Conservation (phyloP, 2,113 vertebrate genomes). For the Terrapene triunguis region DNA sequence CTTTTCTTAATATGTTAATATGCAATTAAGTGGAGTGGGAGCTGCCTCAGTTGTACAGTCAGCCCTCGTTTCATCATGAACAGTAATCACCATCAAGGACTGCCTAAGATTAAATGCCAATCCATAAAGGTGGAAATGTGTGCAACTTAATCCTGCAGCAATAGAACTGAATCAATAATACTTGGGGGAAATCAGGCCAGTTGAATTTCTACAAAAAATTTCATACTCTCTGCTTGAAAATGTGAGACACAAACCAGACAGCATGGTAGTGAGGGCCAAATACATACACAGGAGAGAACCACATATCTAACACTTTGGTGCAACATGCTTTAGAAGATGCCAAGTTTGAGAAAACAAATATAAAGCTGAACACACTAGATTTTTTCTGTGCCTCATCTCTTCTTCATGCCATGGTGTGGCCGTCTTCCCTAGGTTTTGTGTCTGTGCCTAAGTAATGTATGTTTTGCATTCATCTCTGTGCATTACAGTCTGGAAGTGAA, state of each 20-base stretch:
- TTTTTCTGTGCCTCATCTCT: not conserved
- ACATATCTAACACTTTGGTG: not conserved
- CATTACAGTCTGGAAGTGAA: not conserved
- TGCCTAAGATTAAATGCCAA: not conserved
- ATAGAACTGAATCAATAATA: not conserved
- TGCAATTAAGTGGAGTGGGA: not conserved
- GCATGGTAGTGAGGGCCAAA: not conserved
- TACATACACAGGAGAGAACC: not conserved
- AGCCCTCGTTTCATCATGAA: not conserved
- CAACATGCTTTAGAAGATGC: not conserved
- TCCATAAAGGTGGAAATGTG: not conserved
- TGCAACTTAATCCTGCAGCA: not conserved
- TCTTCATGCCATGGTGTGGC: not conserved
- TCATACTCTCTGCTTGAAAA: not conserved
- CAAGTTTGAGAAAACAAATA: not conserved
- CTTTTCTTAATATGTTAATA: not conserved
- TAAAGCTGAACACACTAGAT: not conserved
- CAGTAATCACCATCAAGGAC: not conserved
- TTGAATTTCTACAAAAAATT: constrained; percentile 4
- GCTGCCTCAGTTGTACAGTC: not conserved
- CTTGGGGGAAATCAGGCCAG: not conserved
- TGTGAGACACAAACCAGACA: not conserved
- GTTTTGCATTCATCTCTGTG: not conserved
- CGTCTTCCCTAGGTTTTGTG: not conserved
- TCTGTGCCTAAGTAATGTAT: fast-evolving